These are phyloP conservation scores for Ophonus ardosiacus DNA, from an alignment of 2,888 invertebrate genomes.

Conservation along the genomic window DNA sequence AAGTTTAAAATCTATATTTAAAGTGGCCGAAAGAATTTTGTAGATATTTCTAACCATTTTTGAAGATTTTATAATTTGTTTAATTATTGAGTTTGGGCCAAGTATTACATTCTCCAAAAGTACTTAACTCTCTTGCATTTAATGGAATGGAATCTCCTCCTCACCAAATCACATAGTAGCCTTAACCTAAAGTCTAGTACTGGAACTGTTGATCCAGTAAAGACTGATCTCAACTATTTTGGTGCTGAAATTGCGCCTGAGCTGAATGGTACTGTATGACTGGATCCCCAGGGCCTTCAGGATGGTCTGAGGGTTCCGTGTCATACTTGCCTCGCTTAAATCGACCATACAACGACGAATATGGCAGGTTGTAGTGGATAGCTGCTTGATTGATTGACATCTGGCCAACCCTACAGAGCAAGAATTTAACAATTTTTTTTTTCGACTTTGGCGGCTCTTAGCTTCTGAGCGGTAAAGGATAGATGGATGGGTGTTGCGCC, in stretches of 20 bases:
- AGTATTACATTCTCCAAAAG: too few species aligned
- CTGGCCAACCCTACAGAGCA: slow-evolving; percentile 84
- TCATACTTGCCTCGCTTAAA: slow-evolving; percentile 93
- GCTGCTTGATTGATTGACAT: slow-evolving; percentile 97
- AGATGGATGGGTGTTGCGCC: too few species aligned
- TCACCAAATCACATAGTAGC: slow-evolving; percentile 5
- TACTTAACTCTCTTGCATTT: neutral
- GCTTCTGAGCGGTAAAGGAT: too few species aligned
- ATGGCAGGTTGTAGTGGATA: slow-evolving; percentile 93
- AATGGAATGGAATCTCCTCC: neutral
- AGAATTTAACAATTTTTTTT: too few species aligned
- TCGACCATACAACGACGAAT: slow-evolving; percentile 92
- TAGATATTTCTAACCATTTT: too few species aligned
- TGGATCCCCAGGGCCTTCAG: slow-evolving; percentile 71
- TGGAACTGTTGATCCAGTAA: slow-evolving; percentile 40
- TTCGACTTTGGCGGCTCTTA: too few species aligned
- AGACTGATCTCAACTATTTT: slow-evolving; percentile 72
- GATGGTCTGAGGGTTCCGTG: slow-evolving; percentile 75
- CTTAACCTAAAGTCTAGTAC: slow-evolving; percentile 33
- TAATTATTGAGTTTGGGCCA: too few species aligned
- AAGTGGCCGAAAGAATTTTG: too few species aligned
- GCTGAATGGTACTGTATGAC: slow-evolving; percentile 54
- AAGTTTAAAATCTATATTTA: too few species aligned
- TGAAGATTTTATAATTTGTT: too few species aligned
- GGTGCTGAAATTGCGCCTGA: slow-evolving; percentile 72